Evolutionary conservation across 2,888 invertebrate species (phyloP).

Genomic region (Xylocampa areola): DNA sequence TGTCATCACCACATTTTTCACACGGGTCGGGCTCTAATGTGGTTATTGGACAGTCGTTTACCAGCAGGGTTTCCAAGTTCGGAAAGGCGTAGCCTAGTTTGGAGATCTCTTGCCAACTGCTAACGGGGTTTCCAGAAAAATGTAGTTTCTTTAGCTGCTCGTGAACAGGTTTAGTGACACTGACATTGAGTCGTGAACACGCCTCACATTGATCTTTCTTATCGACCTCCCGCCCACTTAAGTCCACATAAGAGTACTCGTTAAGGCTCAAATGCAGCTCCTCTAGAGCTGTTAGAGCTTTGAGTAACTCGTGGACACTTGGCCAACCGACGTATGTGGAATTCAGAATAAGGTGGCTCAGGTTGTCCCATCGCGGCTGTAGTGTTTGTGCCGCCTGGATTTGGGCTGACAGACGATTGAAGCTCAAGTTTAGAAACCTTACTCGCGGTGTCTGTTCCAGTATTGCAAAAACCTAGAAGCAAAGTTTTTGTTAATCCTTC

Average conservation of each 20-base stretch:
- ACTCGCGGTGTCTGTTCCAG: slow-evolving; percentile 96
- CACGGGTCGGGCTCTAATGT: slow-evolving; percentile 90
- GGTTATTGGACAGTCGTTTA: slow-evolving; percentile 96
- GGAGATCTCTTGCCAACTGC: slow-evolving; percentile 95
- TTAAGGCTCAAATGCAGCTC: slow-evolving; percentile 98
- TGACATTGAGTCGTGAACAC: slow-evolving; percentile 78
- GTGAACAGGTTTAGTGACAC: slow-evolving; percentile 88
- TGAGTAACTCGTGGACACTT: slow-evolving; percentile 93
- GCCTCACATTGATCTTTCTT: slow-evolving; percentile 81
- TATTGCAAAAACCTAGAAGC: slow-evolving; percentile 94
- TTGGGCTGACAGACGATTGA: slow-evolving; percentile 94
- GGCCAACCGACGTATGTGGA: slow-evolving; percentile 96
- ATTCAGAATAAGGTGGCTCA: slow-evolving; percentile 95
- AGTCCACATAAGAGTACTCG: slow-evolving; percentile 94
- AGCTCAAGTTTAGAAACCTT: slow-evolving; percentile 97
- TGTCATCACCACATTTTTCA: slow-evolving; percentile 85
- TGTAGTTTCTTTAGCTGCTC: slow-evolving; percentile 94
- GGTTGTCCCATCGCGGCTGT: slow-evolving; percentile 88
- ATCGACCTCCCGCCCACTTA: slow-evolving; percentile 86
- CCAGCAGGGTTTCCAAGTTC: slow-evolving; percentile 94
- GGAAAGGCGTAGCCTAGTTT: slow-evolving; percentile 96
- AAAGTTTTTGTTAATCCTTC: slow-evolving; percentile 29
- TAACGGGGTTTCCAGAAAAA: slow-evolving; percentile 96
- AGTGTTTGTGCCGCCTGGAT: slow-evolving; percentile 89
- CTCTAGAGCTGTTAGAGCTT: slow-evolving; percentile 94